Conservation (phyloP, 2,888 invertebrate genomes). For the Ctenicera cuprea region DNA sequence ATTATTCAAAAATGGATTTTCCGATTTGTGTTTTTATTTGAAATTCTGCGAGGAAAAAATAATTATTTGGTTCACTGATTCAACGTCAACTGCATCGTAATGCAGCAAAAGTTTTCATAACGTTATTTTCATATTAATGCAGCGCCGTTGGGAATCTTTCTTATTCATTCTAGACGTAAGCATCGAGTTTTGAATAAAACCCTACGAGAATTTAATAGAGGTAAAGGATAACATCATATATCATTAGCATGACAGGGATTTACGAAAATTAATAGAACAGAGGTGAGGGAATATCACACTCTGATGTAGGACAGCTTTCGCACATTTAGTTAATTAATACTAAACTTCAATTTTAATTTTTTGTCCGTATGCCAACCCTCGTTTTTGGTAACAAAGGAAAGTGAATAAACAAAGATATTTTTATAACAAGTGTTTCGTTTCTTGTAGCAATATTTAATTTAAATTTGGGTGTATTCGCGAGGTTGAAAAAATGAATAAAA, state of each 20-base stretch:
- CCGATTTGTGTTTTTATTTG: neutral
- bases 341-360: neutral
- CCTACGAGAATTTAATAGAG: conserved; percentile 33
- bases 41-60: neutral
- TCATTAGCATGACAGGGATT: conserved; percentile 36
- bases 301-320: conserved; percentile 23
- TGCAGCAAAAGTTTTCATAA: neutral
- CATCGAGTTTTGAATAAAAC: conserved; percentile 28
- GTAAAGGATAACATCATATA: conserved; percentile 38
- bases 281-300: conserved; percentile 13
- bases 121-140: neutral
- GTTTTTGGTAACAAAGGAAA: neutral
- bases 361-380: neutral
- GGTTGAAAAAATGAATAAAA: conserved; percentile 21
- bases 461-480: conserved; percentile 7
- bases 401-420: neutral
- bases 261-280: conserved; percentile 39
- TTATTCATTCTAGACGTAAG: conserved; percentile 33
- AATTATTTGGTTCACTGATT: neutral
- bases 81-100: no score
- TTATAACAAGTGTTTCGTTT: neutral
- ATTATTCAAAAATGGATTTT: conserved; percentile 4
- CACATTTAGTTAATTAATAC: conserved; percentile 22
- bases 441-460: conserved; percentile 1
- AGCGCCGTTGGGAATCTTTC: conserved; percentile 2